Percentiles rank a stretch among this genome's conserved stretches.
phyloP scores from a whole-genome alignment of 2,888 invertebrate genomes.

The Drosophila leonis region DNA sequence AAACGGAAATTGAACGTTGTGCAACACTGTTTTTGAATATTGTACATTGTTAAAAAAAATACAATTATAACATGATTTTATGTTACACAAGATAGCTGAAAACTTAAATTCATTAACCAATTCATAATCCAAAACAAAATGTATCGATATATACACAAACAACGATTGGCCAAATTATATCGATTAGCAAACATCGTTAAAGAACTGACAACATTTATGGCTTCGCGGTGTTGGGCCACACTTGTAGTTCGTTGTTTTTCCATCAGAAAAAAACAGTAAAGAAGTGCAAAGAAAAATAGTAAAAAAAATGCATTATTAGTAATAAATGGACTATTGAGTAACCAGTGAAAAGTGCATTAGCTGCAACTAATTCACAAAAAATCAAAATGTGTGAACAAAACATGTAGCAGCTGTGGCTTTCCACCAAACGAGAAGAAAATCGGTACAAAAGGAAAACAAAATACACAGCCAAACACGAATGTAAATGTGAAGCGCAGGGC shows the following conservation, averaged over 20 bases:
- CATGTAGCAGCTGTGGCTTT: slow-evolving; percentile 52
- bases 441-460: slow-evolving; percentile 65
- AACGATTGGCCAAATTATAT: slow-evolving; percentile 1
- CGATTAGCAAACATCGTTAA: slow-evolving; percentile 10
- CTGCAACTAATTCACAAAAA: slow-evolving; percentile 29
- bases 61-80: background rate
- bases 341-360: slow-evolving; percentile 39
- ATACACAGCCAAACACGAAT: slow-evolving; percentile 69
- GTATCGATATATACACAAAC: slow-evolving; percentile 4
- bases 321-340: slow-evolving; percentile 16
- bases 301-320: slow-evolving; percentile 48
- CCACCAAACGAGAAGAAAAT: slow-evolving; percentile 54
- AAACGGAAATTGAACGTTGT: background rate
- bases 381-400: slow-evolving; percentile 38
- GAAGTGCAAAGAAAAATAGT: slow-evolving; percentile 38
- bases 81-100: background rate
- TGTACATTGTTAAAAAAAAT: no score
- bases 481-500: slow-evolving; percentile 62
- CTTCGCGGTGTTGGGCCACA: slow-evolving; percentile 45
- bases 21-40: slow-evolving; percentile 23
- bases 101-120: background rate
- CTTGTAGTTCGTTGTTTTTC: slow-evolving; percentile 55
- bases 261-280: slow-evolving; percentile 57
- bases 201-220: slow-evolving; percentile 29
- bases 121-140: background rate